Conservation (phyloP, 2,113 vertebrate species). For the Puffinus mauretanicus region DNA sequence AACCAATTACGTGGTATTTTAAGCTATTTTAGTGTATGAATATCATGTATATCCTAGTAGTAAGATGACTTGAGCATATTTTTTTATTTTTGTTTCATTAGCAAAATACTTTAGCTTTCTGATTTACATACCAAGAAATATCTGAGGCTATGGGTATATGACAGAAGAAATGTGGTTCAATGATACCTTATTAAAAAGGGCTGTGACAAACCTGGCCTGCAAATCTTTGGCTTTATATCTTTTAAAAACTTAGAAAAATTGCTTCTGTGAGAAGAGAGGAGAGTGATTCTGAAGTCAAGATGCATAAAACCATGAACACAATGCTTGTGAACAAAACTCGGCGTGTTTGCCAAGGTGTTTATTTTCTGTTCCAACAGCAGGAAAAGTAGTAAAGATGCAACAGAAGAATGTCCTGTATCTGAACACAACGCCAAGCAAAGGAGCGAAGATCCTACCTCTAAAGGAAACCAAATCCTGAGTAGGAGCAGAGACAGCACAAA, state of each 20-base stretch:
- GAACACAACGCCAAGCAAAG: background rate
- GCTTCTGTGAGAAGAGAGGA: background rate
- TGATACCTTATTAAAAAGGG: background rate
- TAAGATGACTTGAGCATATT: background rate
- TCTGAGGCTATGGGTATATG: background rate
- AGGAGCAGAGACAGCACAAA: background rate
- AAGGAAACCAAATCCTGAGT: background rate
- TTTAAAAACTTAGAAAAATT: background rate
- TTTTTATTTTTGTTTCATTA: background rate
- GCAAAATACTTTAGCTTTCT: background rate
- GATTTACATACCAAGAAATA: background rate
- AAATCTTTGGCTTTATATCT: background rate
- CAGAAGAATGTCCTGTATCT: background rate
- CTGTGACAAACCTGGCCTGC: background rate
- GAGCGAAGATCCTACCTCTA: background rate
- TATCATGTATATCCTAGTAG: background rate
- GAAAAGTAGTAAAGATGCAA: background rate
- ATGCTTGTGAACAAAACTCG: background rate
- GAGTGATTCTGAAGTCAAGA: background rate
- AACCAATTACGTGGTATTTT: background rate
- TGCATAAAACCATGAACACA: background rate
- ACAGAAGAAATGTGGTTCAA: background rate
- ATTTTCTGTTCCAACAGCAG: background rate
- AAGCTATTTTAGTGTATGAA: background rate
- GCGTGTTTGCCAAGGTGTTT: background rate